phyloP scores from a whole-genome alignment of 2,113 vertebrate species.

The Taxidea taxus region DNA sequence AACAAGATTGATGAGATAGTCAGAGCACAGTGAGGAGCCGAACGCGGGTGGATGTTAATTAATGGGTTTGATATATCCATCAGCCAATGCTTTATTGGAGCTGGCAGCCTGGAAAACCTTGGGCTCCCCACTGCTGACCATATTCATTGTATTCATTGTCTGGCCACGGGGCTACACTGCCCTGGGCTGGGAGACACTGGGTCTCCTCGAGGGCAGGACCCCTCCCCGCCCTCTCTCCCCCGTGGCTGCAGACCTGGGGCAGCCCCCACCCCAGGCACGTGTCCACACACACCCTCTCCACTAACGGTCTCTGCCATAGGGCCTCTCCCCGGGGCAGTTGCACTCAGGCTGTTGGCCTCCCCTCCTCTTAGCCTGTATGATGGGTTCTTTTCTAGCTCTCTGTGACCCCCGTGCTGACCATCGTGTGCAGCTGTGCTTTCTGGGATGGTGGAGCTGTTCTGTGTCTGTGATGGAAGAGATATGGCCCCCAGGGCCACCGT shows the following conservation, averaged over 20 bases:
- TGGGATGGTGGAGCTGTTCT: neutral
- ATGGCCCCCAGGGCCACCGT: neutral
- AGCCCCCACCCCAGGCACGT: accelerated
- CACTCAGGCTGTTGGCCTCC: neutral
- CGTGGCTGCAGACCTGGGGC: neutral
- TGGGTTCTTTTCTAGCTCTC: neutral
- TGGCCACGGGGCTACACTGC: neutral
- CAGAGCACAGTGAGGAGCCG: neutral
- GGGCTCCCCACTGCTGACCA: neutral
- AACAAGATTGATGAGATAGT: neutral
- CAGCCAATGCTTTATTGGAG: neutral
- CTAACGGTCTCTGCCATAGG: neutral
- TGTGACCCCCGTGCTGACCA: neutral
- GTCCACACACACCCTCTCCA: neutral
- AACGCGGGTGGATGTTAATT: neutral
- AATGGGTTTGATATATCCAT: neutral
- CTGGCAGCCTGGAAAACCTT: neutral
- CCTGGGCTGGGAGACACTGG: too few species aligned
- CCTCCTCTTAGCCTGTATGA: neutral
- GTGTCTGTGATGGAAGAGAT: neutral
- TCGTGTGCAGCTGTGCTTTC: neutral
- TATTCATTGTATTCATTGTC: neutral
- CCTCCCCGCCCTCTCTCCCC: too few species aligned
- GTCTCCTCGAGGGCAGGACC: neutral
- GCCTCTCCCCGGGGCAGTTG: neutral